phyloP scores from a whole-genome alignment of 2,888 invertebrate genomes.

The Caradrina kadenii region DNA sequence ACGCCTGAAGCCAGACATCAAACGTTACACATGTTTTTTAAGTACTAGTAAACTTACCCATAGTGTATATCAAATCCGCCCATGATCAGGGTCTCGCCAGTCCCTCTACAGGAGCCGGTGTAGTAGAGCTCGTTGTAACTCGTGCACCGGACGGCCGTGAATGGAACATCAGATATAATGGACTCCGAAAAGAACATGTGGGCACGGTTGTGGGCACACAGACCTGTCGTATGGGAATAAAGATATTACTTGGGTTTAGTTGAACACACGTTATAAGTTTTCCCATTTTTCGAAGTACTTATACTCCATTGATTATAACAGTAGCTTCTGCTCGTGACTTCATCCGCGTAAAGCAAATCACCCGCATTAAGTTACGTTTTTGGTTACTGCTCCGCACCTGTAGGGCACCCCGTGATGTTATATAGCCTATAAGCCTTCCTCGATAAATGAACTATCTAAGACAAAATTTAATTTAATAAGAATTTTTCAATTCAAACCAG shows the following conservation, averaged over 20 bases:
- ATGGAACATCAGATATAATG: slow-evolving; percentile 83
- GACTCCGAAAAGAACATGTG: slow-evolving; percentile 90
- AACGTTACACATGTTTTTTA: background rate
- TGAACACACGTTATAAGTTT: too few relatives aligned
- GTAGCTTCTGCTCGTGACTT: too few relatives aligned
- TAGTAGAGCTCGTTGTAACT: slow-evolving; percentile 86
- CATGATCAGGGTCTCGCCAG: slow-evolving; percentile 88
- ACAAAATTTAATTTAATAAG: too few relatives aligned
- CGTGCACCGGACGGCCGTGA: slow-evolving; percentile 85
- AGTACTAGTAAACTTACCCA: slow-evolving; percentile 74
- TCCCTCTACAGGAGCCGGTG: slow-evolving; percentile 83
- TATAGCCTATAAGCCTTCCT: too few relatives aligned
- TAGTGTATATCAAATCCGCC: slow-evolving; percentile 88
- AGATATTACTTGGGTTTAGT: background rate
- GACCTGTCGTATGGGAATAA: slow-evolving; percentile 71
- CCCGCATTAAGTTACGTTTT: too few relatives aligned
- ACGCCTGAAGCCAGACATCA: background rate
- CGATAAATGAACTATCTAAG: too few relatives aligned
- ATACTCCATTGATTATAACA: too few relatives aligned
- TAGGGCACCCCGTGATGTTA: too few relatives aligned
- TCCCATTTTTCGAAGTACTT: too few relatives aligned
- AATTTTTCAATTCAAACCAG: too few relatives aligned
- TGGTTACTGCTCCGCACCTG: too few relatives aligned
- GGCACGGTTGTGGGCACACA: slow-evolving; percentile 89
- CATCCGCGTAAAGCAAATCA: too few relatives aligned